These are phyloP conservation scores for Globodera ellingtonae DNA, from an alignment of 1,140 invertebrate species.

Conservation along the genomic window DNA sequence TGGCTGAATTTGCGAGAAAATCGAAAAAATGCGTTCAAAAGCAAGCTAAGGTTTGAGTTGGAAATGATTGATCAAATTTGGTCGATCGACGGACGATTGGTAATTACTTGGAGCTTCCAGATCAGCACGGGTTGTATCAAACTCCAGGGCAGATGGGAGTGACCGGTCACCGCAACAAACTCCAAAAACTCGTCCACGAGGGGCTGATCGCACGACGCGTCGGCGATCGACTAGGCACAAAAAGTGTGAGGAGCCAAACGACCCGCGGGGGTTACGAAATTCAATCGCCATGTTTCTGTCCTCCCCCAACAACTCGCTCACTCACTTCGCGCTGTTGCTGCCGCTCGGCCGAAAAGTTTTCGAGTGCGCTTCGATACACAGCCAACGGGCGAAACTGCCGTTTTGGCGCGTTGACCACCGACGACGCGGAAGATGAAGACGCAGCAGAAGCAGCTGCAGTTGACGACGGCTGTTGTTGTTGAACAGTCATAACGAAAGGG, in stretches of 20 bases:
- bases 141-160: constrained; percentile 40
- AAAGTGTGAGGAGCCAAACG: neutral
- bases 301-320: neutral
- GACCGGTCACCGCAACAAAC: constrained; percentile 34
- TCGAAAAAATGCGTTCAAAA: too few species aligned
- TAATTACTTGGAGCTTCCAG: constrained; percentile 54
- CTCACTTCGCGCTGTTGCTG: neutral
- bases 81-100: too few species aligned
- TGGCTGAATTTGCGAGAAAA: too few species aligned
- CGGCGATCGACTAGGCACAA: neutral
- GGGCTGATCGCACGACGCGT: constrained; percentile 17
- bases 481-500: neutral
- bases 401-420: constrained; percentile 1
- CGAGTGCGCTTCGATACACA: constrained; percentile 11
- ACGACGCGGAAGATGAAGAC: constrained; percentile 1
- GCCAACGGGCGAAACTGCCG: constrained; percentile 19
- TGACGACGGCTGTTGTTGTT: neutral
- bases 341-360: constrained; percentile 6
- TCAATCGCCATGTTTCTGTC: too few species aligned
- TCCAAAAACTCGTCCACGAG: constrained; percentile 47
- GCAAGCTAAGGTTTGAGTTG: too few species aligned
- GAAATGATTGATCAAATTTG: too few species aligned
- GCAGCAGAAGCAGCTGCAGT: neutral
- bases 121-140: constrained; percentile 47
- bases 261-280: too few species aligned